Evolutionary conservation across 1,140 invertebrate genomes (phyloP), one percentile per base, ranked within the genome.

Genomic region (Pogonomyrmex californicus): DNA sequence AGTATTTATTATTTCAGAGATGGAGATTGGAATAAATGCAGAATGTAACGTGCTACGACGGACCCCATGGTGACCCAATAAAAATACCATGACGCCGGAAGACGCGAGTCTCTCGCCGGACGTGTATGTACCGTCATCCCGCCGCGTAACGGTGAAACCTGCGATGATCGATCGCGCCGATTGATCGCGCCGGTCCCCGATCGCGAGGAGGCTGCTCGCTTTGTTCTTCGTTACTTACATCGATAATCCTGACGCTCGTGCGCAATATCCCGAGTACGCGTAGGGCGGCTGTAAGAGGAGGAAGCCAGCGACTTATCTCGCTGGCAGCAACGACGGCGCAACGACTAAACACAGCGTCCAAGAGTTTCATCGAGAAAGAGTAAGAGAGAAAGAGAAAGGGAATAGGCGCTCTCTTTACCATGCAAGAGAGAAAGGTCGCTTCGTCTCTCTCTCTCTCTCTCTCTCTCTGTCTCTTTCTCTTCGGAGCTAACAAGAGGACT

Each of bases 401-500:
- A 79, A 60, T 66, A 44, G 85, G 49, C 62, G 49, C 51, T 58
- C 23, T n/a, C n/a, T n/a, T n/a, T 56, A 30, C 66, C 66, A 36
- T 58, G 12, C 51, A 51, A 58, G 66, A 82, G 79, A 82, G 51
- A 44, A 63, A n/a, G n/a, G 60, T 38, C 14, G 36, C 33, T 14
- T 36, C 33, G 7, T 30, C 47, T 23, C 62, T 30, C 2, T 23
- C 1, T 4, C 49, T 66, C 60, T 75, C 62, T 71, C n/a, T 60
- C 65, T 60, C 56, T 62, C 79, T 70, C 71, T 77, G 10, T 47
- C 62, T 36, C 38, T 66, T 49, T 41, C 88, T 68, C 77, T 90
- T 77, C 87, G 92, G 90, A 89, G 88, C 93, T 94, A 95, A 95
- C 94, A 95, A 95, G 94, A 94, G 92, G 91, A 94, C 93, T 92